Percentiles rank a stretch among this genome's conserved stretches.
phyloP scores from a whole-genome alignment of 2,888 invertebrate species.

The Acanthosepion pharaonis region DNA sequence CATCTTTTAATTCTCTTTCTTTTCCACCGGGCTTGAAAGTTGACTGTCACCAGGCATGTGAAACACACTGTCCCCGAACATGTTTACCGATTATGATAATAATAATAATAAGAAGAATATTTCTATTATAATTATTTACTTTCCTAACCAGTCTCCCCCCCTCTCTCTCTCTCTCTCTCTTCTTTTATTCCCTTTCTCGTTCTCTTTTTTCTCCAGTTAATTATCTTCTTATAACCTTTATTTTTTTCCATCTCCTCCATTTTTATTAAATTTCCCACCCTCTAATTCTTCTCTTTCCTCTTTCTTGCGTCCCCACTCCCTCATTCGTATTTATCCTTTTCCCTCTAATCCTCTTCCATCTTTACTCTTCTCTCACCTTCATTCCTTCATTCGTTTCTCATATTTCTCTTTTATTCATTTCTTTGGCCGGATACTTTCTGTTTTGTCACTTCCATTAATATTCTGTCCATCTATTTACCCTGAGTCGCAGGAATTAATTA shows the following conservation, averaged over 20 bases:
- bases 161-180: background rate
- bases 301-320: background rate
- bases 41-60: too few relatives aligned
- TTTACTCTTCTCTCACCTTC: background rate
- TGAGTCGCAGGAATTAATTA: too few relatives aligned
- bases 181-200: background rate
- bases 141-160: too few relatives aligned
- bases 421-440: background rate
- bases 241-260: background rate
- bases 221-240: background rate
- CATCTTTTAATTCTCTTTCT: too few relatives aligned
- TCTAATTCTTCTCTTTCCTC: background rate
- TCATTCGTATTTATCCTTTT: background rate
- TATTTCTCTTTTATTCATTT: background rate
- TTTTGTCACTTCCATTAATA: background rate
- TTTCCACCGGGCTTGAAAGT: too few relatives aligned
- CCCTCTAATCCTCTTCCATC: background rate
- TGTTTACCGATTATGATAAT: too few relatives aligned
- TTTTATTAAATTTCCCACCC: background rate
- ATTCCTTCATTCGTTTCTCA: background rate
- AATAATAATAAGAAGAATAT: too few relatives aligned
- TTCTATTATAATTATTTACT: too few relatives aligned
- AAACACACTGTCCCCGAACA: too few relatives aligned
- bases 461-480: too few relatives aligned
- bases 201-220: background rate